Base-by-base conservation (phyloP, 2,797 vertebrate genomes). In the Coilia nasus region DNA sequence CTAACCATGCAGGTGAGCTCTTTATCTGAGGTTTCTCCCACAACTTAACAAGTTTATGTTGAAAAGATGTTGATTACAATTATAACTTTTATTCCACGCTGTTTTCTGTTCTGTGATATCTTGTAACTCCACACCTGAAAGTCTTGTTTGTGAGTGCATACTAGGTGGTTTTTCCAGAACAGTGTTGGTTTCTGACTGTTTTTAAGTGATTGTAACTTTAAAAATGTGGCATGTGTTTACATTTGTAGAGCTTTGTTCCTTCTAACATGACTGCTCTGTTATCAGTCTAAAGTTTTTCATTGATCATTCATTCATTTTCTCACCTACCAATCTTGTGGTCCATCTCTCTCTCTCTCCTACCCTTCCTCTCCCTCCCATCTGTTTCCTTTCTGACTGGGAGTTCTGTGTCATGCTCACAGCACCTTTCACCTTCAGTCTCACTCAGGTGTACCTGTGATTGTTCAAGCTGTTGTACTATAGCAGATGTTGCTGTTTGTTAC, bases 391-490 rank as follows among this genome's bases (percentile, higher is more conserved):
- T 46, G n/a, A 57, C 71, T 84, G 81, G 71, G 14, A 84, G 35
- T 41, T 44, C 28, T 57, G 2, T 78, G 2, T 44, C 35, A 7
- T 78, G 71, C 35, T 44, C 17, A 44, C 31, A 41, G 71, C 71
- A 41, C 57, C 5, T 78, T 35, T 78, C 35, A 78, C 71, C 35
- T 44, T 78, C 71, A 41, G 71, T 78, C 71, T 59, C 59, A 41
- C 35, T 81, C 56, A 62, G 56, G 12, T 81, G 21, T 56, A 3
- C 14, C 78, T 44, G 50, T 54, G 57, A 46, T 12, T 56, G 84
- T 71, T 85, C 81, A 81, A 57, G 44, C 5, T 46, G 78, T 50
- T 85, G 44, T 41, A 78, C 21, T n/a, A 78, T 85, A 85, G 57
- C 35, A 47, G 28, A 23, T 14, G n/a, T 64, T 47, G 54, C 81